Percentiles rank a stretch among this genome's conserved stretches.
Conservation (phyloP, 2,888 invertebrate genomes). For the Mimas tiliae region DNA sequence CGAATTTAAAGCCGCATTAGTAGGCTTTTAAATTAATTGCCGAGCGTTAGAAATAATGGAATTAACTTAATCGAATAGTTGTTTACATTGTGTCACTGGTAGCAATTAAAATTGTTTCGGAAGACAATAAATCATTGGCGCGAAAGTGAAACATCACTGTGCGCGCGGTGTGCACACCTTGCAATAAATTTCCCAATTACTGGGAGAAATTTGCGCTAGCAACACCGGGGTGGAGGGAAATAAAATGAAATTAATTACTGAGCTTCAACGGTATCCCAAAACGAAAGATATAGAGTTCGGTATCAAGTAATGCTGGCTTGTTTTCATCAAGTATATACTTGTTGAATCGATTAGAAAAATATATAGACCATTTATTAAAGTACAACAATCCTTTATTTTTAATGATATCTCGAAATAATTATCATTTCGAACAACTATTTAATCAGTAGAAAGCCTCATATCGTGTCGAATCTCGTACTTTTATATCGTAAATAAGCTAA, state of each 20-base stretch:
- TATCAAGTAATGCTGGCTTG: not conserved
- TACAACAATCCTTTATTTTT: too few relatives aligned
- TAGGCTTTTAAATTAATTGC: constrained; percentile 78
- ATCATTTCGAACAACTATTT: too few relatives aligned
- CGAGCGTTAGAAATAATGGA: constrained; percentile 69
- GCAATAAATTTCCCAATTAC: constrained; percentile 84
- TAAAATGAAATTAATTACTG: constrained; percentile 76
- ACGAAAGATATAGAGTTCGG: constrained; percentile 12
- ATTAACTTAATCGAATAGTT: constrained; percentile 85
- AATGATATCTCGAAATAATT: too few relatives aligned
- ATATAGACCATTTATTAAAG: too few relatives aligned
- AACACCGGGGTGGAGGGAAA: constrained; percentile 62
- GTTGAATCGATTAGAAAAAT: not conserved
- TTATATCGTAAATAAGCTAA: too few relatives aligned
- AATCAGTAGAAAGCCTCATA: too few relatives aligned
- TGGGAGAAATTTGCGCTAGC: constrained; percentile 70
- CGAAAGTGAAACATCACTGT: constrained; percentile 83
- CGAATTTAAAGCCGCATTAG: constrained; percentile 49
- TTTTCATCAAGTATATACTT: not conserved
- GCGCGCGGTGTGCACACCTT: constrained; percentile 73
- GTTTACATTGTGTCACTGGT: constrained; percentile 83
- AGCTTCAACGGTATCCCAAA: constrained; percentile 24
- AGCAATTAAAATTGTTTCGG: constrained; percentile 84
- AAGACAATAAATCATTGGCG: constrained; percentile 81
- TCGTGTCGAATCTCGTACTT: too few relatives aligned